These are phyloP conservation scores for Pomatostomus ruficeps DNA, from an alignment of 2,113 vertebrate species.

Conservation along the genomic window DNA sequence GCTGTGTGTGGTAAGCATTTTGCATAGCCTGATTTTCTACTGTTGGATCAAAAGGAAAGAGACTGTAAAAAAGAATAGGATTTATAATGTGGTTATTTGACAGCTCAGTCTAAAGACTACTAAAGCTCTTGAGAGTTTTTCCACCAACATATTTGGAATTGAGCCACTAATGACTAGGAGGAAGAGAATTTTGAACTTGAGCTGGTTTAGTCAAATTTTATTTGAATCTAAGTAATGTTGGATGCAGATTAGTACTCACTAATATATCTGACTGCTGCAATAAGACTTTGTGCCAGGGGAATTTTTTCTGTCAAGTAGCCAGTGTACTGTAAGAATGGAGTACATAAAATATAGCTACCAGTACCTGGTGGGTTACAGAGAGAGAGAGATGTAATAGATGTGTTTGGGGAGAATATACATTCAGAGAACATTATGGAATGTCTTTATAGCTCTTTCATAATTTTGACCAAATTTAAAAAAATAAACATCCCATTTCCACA, in stretches of 20 bases:
- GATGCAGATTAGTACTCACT: neutral
- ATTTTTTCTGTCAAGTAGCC: neutral
- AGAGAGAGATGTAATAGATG: neutral
- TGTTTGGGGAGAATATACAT: neutral
- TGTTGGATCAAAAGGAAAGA: neutral
- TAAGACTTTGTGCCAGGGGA: neutral
- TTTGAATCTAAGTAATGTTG: neutral
- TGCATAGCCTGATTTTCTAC: slow-evolving; percentile 5
- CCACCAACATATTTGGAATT: neutral
- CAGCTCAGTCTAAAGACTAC: slow-evolving; percentile 2
- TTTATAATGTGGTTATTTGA: slow-evolving; percentile 35
- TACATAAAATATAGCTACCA: neutral
- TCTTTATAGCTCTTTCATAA: neutral
- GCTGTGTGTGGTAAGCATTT: neutral
- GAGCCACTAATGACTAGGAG: neutral
- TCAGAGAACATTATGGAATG: neutral
- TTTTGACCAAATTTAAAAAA: neutral
- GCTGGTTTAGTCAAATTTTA: neutral
- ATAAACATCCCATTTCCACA: neutral
- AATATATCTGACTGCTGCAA: neutral
- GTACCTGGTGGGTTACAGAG: neutral
- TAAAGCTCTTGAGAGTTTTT: neutral
- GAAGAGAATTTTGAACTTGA: neutral
- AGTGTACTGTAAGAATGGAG: neutral
- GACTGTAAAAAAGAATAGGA: neutral